Base-by-base conservation (phyloP, 2,888 invertebrate genomes). In the Caenorhabditis sp. region DNA sequence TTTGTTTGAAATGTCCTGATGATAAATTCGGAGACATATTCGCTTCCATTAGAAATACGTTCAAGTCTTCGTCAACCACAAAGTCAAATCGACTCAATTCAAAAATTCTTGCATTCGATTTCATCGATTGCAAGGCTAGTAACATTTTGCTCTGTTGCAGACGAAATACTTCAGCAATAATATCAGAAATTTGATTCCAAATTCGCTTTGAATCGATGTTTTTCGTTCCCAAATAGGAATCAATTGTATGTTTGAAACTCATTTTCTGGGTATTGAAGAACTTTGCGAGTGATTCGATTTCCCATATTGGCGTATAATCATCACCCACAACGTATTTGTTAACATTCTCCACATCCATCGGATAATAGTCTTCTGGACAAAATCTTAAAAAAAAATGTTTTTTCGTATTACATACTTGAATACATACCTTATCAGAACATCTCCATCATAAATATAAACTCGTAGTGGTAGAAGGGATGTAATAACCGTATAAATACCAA, bases 21-120 rank as follows among this genome's bases (percentile, higher is more conserved):
- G 95, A 95, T 68, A 97, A 90, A 90, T 97, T 97, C 0, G 97
- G 97, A 17, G 95, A 95, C 97, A 97, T 97, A 87, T 97, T 97
- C 0, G 95, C 96, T 90, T 97, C 97, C 91, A 97, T 92, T 7
- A 95, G 90, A 85, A 92, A 93, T 0, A 96, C 93, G 59, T 93
- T 93, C 0, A 97, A 88, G 63, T 94, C 90, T 79, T 94, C 93
- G 88, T 97, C 95, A 1, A 97, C 90, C 0, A 95, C 92, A 87
- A 97, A 93, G 89, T 97, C 97, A 87, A 97, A 94, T 36, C 97
- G 92, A 89, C 95, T 93, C 90, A 97, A 90, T 89, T 97, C 97
- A 89, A 97, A 97, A 89, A 95, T 97, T 68, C 71, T 70, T 0
- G 78, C 69, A 10, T 67, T 69, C 10, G 74, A 64, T 31, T 69